These are phyloP conservation scores for Atractosteus spatula DNA, from an alignment of 2,113 vertebrate species.

Conservation along the genomic window DNA sequence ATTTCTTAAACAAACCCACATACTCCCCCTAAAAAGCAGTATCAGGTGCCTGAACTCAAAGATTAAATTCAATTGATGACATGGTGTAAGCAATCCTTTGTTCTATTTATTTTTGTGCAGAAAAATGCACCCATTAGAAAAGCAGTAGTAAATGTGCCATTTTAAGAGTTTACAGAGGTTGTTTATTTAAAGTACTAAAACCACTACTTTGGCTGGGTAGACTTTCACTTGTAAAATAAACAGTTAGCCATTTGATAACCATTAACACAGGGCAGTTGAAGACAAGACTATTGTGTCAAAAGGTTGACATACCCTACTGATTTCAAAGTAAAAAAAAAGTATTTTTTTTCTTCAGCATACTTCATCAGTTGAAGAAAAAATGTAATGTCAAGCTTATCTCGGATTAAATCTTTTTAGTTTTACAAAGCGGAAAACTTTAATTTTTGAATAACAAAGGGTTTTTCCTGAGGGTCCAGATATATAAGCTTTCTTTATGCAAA, in stretches of 20 bases:
- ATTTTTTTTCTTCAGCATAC: not conserved
- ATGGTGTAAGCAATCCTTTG: conserved; percentile 53
- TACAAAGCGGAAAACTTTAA: not conserved
- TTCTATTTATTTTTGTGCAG: conserved; percentile 47
- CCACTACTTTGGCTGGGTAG: conserved; percentile 24
- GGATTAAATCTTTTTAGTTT: not conserved
- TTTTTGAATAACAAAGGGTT: too few relatives aligned
- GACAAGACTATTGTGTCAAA: conserved; percentile 21
- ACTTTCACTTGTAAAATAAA: conserved; percentile 50
- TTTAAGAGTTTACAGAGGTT: conserved; percentile 48
- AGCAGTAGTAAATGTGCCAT: conserved; percentile 38
- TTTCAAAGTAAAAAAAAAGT: not conserved
- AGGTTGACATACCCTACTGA: conserved; percentile 24
- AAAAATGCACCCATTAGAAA: conserved; percentile 45
- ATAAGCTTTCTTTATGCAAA: too few relatives aligned
- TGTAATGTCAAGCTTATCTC: not conserved
- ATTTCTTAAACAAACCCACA: conserved; percentile 22
- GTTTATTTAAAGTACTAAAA: conserved; percentile 56
- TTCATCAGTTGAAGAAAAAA: not conserved
- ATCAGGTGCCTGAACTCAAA: conserved; percentile 33
- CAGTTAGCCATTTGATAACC: conserved; percentile 45
- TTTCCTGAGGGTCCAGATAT: too few relatives aligned
- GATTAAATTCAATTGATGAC: conserved; percentile 31
- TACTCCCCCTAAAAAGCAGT: conserved; percentile 26
- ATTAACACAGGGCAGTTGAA: conserved; percentile 30